A percentile compares a stretch with the other conserved stretches of the same genome.
Conservation (phyloP, 2,113 vertebrate genomes). For the Polypterus bichir region DNA sequence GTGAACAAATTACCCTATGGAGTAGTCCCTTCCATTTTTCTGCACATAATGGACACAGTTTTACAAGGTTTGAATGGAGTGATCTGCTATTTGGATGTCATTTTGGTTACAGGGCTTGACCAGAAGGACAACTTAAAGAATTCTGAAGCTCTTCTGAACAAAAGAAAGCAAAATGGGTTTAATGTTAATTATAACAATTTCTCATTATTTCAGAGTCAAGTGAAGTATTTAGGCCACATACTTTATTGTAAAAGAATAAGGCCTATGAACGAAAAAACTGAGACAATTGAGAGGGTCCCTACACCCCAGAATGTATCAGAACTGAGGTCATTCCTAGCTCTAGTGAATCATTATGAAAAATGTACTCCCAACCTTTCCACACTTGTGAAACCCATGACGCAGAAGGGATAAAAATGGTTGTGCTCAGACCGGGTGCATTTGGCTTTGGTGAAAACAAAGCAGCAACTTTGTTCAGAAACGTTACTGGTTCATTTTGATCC, state of each 20-base stretch:
- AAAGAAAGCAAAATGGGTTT: neutral
- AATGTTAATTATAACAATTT: neutral
- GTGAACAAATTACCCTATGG: constrained; percentile 31
- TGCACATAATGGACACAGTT: constrained; percentile 29
- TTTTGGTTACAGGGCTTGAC: constrained; percentile 7
- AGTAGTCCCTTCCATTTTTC: constrained; percentile 21
- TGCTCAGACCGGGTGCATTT: neutral
- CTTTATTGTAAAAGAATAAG: neutral
- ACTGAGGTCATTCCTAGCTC: constrained; percentile 8
- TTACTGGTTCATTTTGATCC: no score
- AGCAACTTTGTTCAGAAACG: no score
- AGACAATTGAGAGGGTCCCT: accelerated
- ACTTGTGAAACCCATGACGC: constrained; percentile 1
- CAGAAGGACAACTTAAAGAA: neutral
- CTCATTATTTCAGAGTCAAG: neutral
- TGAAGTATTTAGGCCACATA: neutral
- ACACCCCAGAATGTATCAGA: neutral
- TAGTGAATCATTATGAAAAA: constrained; percentile 8
- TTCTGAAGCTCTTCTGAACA: neutral
- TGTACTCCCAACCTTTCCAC: constrained; percentile 9
- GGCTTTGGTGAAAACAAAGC: no score
- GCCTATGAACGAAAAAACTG: neutral
- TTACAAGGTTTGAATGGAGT: constrained; percentile 24
- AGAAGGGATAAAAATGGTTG: constrained; percentile 6
- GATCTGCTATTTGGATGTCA: constrained; percentile 27